Evolutionary conservation across 2,888 invertebrate genomes (phyloP).

Genomic region (Diogma glabrata): DNA sequence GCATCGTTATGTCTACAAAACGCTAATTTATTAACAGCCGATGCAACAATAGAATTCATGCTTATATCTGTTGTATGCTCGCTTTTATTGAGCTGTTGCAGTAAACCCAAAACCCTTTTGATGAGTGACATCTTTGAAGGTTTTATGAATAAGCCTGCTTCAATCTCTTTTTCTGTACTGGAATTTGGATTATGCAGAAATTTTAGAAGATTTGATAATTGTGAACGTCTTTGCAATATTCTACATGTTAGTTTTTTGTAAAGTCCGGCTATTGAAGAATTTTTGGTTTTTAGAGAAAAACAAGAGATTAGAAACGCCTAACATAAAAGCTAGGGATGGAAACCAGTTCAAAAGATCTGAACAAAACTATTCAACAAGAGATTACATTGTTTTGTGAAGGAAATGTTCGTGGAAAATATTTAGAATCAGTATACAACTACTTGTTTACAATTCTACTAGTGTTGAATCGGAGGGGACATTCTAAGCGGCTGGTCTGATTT

Average conservation of each 20-base stretch:
- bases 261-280: not conserved
- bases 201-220: not conserved
- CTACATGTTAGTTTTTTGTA: not conserved
- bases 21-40: too few relatives aligned
- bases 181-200: not conserved
- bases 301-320: too few relatives aligned
- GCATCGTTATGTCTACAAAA: too few relatives aligned
- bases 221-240: not conserved
- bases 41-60: not conserved
- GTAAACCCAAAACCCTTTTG: not conserved
- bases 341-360: too few relatives aligned
- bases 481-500: not conserved
- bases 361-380: too few relatives aligned
- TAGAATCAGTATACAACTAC: not conserved
- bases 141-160: not conserved
- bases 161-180: not conserved
- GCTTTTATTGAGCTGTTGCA: not conserved
- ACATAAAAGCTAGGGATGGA: too few relatives aligned
- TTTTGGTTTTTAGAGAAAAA: not conserved
- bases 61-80: not conserved
- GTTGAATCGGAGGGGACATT: not conserved
- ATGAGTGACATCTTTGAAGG: slow-evolving; percentile 1
- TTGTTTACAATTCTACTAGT: not conserved
- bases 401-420: not conserved
- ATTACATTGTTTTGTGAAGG: not conserved